These are phyloP conservation scores for Amphilophus citrinellus DNA, from an alignment of 2,113 vertebrate genomes.

Conservation along the genomic window DNA sequence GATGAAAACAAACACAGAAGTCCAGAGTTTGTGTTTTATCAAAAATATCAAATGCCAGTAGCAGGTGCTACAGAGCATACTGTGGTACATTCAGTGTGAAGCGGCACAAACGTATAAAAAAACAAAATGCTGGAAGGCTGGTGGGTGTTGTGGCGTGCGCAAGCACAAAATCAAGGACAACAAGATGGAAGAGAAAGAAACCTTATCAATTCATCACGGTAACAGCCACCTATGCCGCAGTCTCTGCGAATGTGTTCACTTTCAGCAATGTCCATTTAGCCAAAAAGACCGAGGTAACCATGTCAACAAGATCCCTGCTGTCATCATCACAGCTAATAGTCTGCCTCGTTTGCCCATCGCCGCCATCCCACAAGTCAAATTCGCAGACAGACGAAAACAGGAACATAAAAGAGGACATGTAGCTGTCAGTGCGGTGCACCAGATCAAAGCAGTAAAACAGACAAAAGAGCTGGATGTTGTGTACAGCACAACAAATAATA, in stretches of 20 bases:
- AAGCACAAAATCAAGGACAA: slow-evolving; percentile 30
- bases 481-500: neutral
- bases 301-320: slow-evolving; percentile 37
- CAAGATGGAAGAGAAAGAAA: neutral
- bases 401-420: neutral
- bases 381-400: neutral
- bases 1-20: slow-evolving; percentile 23
- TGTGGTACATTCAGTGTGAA: slow-evolving; percentile 9
- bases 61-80: slow-evolving; percentile 36
- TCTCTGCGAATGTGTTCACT: neutral
- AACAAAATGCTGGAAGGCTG: slow-evolving; percentile 20
- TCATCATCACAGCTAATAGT: slow-evolving; percentile 4
- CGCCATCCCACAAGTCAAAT: slow-evolving; percentile 21
- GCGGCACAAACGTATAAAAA: slow-evolving; percentile 22
- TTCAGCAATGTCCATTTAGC: slow-evolving; percentile 8
- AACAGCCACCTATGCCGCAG: slow-evolving; percentile 16
- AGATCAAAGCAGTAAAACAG: slow-evolving; percentile 9
- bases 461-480: neutral
- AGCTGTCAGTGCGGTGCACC: neutral
- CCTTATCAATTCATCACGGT: slow-evolving; percentile 17
- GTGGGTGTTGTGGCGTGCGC: slow-evolving; percentile 24
- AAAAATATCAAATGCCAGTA: slow-evolving; percentile 16
- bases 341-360: slow-evolving; percentile 8
- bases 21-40: slow-evolving; percentile 9
- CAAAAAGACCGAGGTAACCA: slow-evolving; percentile 44